Evolutionary conservation across 2,888 invertebrate genomes (phyloP).

Genomic region (Oxycera nigricornis): DNA sequence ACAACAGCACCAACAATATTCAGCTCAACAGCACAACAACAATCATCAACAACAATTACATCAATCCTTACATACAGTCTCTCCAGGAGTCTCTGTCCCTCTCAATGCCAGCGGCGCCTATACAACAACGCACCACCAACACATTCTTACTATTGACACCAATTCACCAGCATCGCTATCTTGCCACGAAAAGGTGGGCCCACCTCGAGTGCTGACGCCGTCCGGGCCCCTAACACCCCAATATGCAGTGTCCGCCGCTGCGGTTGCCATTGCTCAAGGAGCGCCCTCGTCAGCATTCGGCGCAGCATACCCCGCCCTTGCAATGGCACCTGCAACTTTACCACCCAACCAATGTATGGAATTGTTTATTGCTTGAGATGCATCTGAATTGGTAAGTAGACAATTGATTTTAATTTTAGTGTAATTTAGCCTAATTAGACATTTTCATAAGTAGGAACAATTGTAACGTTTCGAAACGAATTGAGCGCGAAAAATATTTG

Average conservation of each 20-base stretch:
- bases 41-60: constrained; percentile 4
- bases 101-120: constrained; percentile 17
- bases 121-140: constrained; percentile 40
- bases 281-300: constrained; percentile 23
- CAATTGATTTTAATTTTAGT: no score
- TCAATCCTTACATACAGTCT: neutral
- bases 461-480: no score
- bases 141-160: constrained; percentile 45
- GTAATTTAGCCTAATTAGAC: no score
- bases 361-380: constrained; percentile 42
- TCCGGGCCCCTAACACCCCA: constrained; percentile 25
- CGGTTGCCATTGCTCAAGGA: constrained; percentile 39
- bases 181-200: constrained; percentile 39
- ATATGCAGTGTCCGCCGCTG: constrained; percentile 40
- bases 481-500: no score
- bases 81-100: neutral
- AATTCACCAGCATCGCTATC: constrained; percentile 38
- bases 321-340: constrained; percentile 14
- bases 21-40: neutral
- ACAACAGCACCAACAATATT: constrained; percentile 14
- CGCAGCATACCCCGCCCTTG: constrained; percentile 12
- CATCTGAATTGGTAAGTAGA: no score
- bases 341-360: constrained; percentile 44
- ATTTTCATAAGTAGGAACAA: no score
- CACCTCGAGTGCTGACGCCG: constrained; percentile 43